phyloP scores from a whole-genome alignment of 1,140 invertebrate genomes.

The Lepidurus couesii region DNA sequence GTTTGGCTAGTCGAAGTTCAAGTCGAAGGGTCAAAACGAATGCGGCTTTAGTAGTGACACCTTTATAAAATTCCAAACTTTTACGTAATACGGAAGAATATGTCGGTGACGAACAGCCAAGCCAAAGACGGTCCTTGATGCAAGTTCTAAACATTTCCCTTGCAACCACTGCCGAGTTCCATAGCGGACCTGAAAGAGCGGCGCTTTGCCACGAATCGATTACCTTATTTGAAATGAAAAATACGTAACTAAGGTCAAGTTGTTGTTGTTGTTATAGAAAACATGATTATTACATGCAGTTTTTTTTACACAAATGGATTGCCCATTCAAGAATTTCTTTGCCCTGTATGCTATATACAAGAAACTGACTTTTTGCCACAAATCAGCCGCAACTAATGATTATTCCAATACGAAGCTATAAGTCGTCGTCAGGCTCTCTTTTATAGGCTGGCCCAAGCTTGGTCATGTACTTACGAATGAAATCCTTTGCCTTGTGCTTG shows the following conservation, averaged over 20 bases:
- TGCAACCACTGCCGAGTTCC: no score
- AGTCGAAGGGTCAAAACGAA: no score
- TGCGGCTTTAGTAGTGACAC: no score
- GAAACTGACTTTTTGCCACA: background rate
- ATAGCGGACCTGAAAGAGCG: no score
- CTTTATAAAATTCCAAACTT: no score
- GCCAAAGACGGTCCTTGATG: no score
- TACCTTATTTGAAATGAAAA: background rate
- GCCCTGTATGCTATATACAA: background rate
- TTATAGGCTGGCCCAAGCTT: conserved; percentile 66
- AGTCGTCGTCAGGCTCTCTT: conserved; percentile 38
- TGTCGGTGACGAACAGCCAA: no score
- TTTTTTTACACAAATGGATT: background rate
- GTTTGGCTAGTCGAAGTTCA: no score
- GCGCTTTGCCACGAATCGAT: background rate
- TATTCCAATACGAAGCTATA: conserved; percentile 10
- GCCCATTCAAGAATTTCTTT: background rate
- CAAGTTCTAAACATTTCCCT: no score
- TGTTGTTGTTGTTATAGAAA: conserved; percentile 7
- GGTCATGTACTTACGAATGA: conserved; percentile 91
- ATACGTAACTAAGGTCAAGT: background rate
- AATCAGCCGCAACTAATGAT: background rate
- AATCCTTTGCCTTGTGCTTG: conserved; percentile 87
- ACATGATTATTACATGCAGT: background rate
- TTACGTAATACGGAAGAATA: no score